phyloP scores from a whole-genome alignment of 2,797 vertebrate genomes.

The Danio choprae region DNA sequence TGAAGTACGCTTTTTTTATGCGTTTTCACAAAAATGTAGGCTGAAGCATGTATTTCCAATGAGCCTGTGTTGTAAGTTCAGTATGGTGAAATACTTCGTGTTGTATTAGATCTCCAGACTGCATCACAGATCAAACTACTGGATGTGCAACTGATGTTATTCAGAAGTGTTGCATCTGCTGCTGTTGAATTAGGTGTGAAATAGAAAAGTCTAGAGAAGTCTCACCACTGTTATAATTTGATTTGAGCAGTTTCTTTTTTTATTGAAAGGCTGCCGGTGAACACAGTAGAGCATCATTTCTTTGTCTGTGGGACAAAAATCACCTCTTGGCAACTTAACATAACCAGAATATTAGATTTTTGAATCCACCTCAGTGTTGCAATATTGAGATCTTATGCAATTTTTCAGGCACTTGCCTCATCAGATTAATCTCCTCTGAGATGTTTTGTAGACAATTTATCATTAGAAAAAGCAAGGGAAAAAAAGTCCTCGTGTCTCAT shows the following conservation, averaged over 20 bases:
- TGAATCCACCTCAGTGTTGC: background rate
- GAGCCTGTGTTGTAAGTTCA: no score
- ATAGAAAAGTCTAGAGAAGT: background rate
- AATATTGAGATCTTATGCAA: constrained; percentile 4
- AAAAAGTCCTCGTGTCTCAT: constrained; percentile 10
- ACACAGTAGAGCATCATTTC: constrained; percentile 20
- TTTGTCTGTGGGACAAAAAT: constrained; percentile 20
- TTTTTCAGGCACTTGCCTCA: background rate
- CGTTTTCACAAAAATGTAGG: no score
- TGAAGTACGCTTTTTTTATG: no score
- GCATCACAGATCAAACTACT: no score
- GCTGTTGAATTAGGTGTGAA: background rate
- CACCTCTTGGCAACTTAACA: constrained; percentile 8
- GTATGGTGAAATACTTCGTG: no score
- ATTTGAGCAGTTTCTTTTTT: constrained; percentile 19
- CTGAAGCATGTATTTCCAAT: no score
- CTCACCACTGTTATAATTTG: background rate
- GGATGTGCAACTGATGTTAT: no score
- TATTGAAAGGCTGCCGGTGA: constrained; percentile 16
- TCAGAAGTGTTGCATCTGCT: no score
- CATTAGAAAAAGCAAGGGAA: background rate
- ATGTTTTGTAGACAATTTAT: constrained; percentile 6
- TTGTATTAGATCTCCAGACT: no score
- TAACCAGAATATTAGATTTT: constrained; percentile 16
- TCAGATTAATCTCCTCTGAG: constrained; percentile 14